Evolutionary conservation across 2,888 invertebrate species (phyloP).

Genomic region (Lochmaea capreae): DNA sequence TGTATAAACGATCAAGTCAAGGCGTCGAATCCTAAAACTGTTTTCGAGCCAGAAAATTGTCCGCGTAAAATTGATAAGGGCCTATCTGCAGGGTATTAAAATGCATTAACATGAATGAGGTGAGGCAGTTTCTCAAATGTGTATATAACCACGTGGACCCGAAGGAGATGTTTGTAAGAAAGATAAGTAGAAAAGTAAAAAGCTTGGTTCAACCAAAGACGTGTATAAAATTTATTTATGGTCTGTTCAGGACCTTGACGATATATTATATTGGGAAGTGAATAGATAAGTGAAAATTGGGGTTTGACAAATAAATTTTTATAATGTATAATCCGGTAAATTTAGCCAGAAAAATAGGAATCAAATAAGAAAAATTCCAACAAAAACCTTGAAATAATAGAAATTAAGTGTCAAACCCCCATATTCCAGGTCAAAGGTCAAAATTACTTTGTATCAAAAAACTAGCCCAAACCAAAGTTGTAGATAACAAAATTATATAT

Average conservation of each 20-base stretch:
- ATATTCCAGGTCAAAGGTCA: too few relatives aligned
- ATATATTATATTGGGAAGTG: too few relatives aligned
- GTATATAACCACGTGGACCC: slow-evolving; percentile 15
- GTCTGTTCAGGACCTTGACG: not conserved
- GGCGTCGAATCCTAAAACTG: slow-evolving; percentile 10
- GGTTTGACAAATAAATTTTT: too few relatives aligned
- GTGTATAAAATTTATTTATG: not conserved
- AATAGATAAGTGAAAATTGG: too few relatives aligned
- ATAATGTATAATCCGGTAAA: too few relatives aligned
- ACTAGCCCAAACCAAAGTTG: too few relatives aligned
- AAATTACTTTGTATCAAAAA: too few relatives aligned
- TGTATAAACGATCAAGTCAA: slow-evolving; percentile 8
- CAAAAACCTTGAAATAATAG: too few relatives aligned
- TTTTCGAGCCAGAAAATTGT: slow-evolving; percentile 20
- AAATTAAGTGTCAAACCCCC: too few relatives aligned
- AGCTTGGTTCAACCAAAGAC: not conserved
- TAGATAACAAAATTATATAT: too few relatives aligned
- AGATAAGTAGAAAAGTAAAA: not conserved
- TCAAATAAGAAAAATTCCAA: too few relatives aligned
- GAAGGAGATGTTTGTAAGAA: slow-evolving; percentile 3
- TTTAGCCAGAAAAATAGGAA: too few relatives aligned
- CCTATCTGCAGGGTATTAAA: slow-evolving; percentile 34
- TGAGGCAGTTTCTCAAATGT: slow-evolving; percentile 13
- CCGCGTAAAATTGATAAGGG: slow-evolving; percentile 32
- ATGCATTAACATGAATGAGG: slow-evolving; percentile 35